Percentiles rank a stretch among this genome's conserved stretches.
phyloP scores from a whole-genome alignment of 2,113 vertebrate genomes.

The Poecile atricapillus region DNA sequence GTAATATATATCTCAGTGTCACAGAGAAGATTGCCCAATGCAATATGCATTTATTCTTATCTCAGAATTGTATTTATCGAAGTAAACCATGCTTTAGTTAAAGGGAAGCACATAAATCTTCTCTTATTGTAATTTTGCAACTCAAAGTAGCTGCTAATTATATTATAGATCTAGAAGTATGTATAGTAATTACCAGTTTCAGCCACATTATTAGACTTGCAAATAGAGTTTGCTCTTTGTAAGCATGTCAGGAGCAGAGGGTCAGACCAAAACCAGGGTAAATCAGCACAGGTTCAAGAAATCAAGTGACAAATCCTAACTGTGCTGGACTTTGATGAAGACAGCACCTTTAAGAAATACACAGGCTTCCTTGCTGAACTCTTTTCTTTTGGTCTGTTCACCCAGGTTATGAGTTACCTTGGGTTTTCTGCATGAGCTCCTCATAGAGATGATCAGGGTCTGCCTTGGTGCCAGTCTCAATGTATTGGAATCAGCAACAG shows the following conservation, averaged over 20 bases:
- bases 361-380: not conserved
- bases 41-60: conserved; percentile 72
- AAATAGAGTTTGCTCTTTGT: conserved; percentile 49
- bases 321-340: not conserved
- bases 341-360: not conserved
- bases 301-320: not conserved
- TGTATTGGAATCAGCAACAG: not conserved
- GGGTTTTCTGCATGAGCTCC: not conserved
- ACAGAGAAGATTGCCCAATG: conserved; percentile 66
- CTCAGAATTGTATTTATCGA: conserved; percentile 69
- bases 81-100: conserved; percentile 68
- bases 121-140: conserved; percentile 70
- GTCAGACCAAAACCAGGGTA: not conserved
- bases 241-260: not conserved
- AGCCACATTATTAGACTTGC: conserved; percentile 59
- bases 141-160: conserved; percentile 65
- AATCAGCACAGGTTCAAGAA: not conserved
- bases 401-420: rapidly evolving
- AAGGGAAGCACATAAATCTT: conserved; percentile 74
- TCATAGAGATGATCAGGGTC: not conserved
- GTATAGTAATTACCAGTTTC: conserved; percentile 46
- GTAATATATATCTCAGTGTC: conserved; percentile 69
- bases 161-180: conserved; percentile 64
- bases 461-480: not conserved
- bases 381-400: not conserved